Base-by-base conservation (phyloP, 1,140 invertebrate genomes). In the Manduca sexta region DNA sequence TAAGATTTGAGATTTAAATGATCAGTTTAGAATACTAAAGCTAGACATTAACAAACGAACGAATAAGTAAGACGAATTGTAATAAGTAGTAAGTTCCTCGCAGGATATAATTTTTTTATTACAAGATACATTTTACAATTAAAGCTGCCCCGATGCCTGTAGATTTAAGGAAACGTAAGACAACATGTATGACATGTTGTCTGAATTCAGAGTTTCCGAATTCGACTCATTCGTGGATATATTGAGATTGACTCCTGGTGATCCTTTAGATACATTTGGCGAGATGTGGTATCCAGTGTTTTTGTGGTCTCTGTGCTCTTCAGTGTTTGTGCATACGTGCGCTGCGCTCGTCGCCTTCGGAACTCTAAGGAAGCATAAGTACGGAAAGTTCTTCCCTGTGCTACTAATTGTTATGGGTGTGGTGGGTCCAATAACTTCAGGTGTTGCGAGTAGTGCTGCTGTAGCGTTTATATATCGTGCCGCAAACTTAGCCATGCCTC, bases 281-380 rank as follows among this genome's bases (percentile, higher is more conserved):
- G 96, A 97, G 84, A 98, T 98, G 93, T 98, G 96, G 96, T 98
- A 97, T 82, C 93, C 96, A 67, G 92, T 98, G 64, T 97, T 97
- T 88, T 86, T 98, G 46, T 98, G 95, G 95, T 94, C 95, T 12
- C 87, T 98, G 62, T 95, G 97, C 75, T 97, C 96, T 11, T 98
- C 96, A 15, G 90, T 97, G 67, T 92, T 98, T 74, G 94, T 98
- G 39, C 96, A 98, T 83, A 91, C 93, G 13, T 92, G 95, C 68
- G 96, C 95, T 49, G 94, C 94, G n/a, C 79, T 94, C 13, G 94
- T 98, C 56, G 94, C 96, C 14, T 96, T 98, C 83, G 91, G 92
- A 34, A 96, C 94, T 42, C 86, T 98, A 44, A 88, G 95, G 29
- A 97, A 97, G 88, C 96, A 98, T 77, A 95, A 95, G 84, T 93